Conservation (phyloP, 2,797 vertebrate species). For the Channa striata region DNA sequence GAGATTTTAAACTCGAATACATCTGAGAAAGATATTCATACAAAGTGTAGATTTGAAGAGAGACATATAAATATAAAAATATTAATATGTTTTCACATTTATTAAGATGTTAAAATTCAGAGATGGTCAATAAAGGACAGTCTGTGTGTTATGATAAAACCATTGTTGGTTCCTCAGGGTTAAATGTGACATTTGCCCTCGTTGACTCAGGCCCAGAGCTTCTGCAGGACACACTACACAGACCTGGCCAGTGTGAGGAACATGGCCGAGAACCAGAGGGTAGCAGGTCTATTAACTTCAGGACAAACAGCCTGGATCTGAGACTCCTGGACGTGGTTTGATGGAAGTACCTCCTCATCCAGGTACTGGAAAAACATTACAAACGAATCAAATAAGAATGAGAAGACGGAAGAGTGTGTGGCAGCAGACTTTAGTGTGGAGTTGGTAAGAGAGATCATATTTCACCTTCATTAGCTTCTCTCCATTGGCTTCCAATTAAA, state of each 20-base stretch:
- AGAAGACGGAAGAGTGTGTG: fast-evolving
- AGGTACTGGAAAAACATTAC: neutral
- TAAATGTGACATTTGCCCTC: neutral
- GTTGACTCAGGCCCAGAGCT: slow-evolving; percentile 41
- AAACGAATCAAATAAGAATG: fast-evolving
- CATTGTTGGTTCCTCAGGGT: neutral
- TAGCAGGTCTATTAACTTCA: neutral
- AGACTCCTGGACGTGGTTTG: neutral
- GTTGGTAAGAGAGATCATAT: no score
- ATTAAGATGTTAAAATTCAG: no score
- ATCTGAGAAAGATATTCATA: no score
- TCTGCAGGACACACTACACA: slow-evolving; percentile 49
- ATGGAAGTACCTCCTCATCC: slow-evolving; percentile 7
- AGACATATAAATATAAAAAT: no score
- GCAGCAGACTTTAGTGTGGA: fast-evolving
- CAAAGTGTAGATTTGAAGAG: no score
- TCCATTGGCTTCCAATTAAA: no score
- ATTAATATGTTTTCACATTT: no score
- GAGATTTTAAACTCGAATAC: no score
- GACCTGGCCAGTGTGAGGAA: slow-evolving; percentile 61
- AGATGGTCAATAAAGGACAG: no score
- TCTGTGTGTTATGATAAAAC: no score
- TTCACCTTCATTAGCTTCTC: no score
- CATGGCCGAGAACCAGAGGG: slow-evolving; percentile 10
- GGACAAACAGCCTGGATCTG: slow-evolving; percentile 22